These are phyloP conservation scores for Microchirus variegatus DNA, from an alignment of 2,797 vertebrate species.

Conservation along the genomic window DNA sequence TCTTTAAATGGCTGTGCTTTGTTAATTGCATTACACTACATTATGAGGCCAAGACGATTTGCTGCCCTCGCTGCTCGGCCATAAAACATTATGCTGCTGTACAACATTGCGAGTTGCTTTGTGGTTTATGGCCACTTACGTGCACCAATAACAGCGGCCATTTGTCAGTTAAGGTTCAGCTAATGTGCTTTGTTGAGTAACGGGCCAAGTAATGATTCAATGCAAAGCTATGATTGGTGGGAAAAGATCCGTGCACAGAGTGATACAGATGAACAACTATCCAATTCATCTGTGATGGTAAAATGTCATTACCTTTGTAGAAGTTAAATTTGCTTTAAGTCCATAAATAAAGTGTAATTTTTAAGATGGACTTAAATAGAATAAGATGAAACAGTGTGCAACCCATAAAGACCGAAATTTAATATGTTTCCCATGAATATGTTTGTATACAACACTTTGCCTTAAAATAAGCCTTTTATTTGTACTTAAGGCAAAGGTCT, in stretches of 20 bases:
- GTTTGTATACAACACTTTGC: too few relatives aligned
- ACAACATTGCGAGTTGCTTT: constrained; percentile 33
- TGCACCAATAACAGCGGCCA: constrained; percentile 48
- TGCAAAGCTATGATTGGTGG: constrained; percentile 37
- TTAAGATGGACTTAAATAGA: too few relatives aligned
- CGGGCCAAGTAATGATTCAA: constrained; percentile 49
- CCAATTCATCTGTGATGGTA: too few relatives aligned
- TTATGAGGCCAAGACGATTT: constrained; percentile 23
- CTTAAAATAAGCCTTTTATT: too few relatives aligned
- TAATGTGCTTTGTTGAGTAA: constrained; percentile 57
- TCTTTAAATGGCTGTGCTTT: constrained; percentile 16
- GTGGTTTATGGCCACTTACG: constrained; percentile 59
- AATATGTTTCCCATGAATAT: too few relatives aligned
- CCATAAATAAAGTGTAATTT: too few relatives aligned
- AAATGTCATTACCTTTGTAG: too few relatives aligned
- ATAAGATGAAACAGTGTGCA: too few relatives aligned
- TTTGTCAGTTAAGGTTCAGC: constrained; percentile 52
- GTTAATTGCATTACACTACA: constrained; percentile 42
- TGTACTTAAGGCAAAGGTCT: too few relatives aligned
- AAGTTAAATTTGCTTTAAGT: too few relatives aligned
- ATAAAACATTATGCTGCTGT: constrained; percentile 35
- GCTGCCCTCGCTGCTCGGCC: constrained; percentile 19
- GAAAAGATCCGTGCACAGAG: constrained; percentile 20
- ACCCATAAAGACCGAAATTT: too few relatives aligned
- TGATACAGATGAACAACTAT: not conserved